Evolutionary conservation across 1,140 invertebrate genomes (phyloP).

Genomic region (Phocides pigmalion): DNA sequence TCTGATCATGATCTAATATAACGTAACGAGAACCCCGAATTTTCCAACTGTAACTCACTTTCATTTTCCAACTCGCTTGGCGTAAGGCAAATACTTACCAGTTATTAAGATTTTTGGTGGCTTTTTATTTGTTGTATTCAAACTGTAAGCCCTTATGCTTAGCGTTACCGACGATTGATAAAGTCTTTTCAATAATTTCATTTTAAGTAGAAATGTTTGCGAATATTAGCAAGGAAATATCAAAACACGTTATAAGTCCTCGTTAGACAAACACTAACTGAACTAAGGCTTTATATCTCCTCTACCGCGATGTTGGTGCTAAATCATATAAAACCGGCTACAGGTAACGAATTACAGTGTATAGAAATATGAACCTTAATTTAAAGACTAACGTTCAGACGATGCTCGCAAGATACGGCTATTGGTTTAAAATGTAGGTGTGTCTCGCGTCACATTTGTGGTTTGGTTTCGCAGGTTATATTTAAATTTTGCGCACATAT

Average conservation of each 20-base stretch:
- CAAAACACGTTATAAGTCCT: constrained; percentile 49
- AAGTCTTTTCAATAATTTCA: constrained; percentile 52
- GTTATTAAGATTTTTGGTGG: constrained; percentile 83
- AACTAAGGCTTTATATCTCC: constrained; percentile 43
- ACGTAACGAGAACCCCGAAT: not conserved
- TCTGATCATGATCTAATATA: not conserved
- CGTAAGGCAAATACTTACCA: constrained; percentile 61
- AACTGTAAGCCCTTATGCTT: constrained; percentile 52
- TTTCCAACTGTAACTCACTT: constrained; percentile 2
- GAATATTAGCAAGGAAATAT: not conserved
- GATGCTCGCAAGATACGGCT: constrained; percentile 1
- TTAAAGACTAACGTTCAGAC: not conserved
- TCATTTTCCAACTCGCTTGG: constrained; percentile 11
- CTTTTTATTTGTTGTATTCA: constrained; percentile 41
- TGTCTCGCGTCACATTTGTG: constrained; percentile 33
- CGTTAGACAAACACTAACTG: constrained; percentile 51
- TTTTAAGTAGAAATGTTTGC: constrained; percentile 19
- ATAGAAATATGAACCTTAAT: constrained; percentile 38
- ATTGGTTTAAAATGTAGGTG: constrained; percentile 43
- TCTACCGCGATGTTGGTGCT: constrained; percentile 35
- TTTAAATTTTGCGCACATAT: not conserved
- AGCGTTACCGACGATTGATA: constrained; percentile 41
- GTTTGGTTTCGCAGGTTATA: not conserved
- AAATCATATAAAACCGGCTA: constrained; percentile 49
- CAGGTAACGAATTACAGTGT: constrained; percentile 14